phyloP scores from a whole-genome alignment of 2,797 vertebrate genomes.

The Enteromius unitaeniatus region DNA sequence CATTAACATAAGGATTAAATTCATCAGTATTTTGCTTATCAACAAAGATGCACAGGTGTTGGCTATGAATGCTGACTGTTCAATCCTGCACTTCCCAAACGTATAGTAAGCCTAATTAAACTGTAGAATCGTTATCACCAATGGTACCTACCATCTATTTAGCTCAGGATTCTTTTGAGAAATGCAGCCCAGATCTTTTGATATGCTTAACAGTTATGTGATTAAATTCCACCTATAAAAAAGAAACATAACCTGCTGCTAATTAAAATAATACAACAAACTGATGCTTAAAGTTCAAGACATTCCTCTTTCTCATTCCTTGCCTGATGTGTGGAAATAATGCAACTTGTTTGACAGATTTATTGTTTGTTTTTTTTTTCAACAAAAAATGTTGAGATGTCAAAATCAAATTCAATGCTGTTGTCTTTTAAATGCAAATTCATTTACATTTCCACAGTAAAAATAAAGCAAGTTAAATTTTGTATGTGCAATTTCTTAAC shows the following conservation, averaged over 20 bases:
- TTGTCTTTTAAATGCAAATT: background rate
- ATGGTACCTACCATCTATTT: background rate
- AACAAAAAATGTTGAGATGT: background rate
- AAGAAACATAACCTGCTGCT: background rate
- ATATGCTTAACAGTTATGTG: background rate
- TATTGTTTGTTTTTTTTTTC: background rate
- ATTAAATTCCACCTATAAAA: background rate
- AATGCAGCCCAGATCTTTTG: background rate
- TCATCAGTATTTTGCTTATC: background rate
- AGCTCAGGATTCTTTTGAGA: background rate
- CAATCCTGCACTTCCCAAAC: background rate
- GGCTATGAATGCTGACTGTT: background rate
- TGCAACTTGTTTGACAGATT: background rate
- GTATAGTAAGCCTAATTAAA: background rate
- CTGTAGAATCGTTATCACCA: background rate
- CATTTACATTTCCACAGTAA: background rate
- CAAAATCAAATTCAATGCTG: background rate
- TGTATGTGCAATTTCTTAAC: background rate
- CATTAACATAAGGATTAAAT: background rate
- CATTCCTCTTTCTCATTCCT: background rate
- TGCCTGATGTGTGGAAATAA: constrained; percentile 18
- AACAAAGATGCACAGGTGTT: background rate
- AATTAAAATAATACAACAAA: constrained; percentile 6
- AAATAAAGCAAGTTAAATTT: background rate
- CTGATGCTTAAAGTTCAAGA: background rate